Evolutionary conservation across 2,888 invertebrate species (phyloP).

Genomic region (Eledone cirrhosa): DNA sequence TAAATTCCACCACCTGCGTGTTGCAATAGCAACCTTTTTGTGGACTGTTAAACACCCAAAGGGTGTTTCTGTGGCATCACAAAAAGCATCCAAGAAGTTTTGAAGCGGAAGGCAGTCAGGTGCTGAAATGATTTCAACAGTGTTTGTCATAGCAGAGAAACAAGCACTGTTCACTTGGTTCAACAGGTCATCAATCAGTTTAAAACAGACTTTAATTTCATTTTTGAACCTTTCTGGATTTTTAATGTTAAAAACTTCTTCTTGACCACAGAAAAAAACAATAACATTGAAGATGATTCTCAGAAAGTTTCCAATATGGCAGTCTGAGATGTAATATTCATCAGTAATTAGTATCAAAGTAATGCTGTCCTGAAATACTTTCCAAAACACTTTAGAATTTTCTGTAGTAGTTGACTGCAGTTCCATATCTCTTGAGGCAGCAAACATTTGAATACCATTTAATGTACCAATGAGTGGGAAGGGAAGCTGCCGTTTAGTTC

Average conservation of each 20-base stretch:
- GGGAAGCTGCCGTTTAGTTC: conserved; percentile 84
- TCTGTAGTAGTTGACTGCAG: conserved; percentile 79
- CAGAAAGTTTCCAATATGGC: conserved; percentile 71
- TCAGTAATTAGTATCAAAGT: conserved; percentile 81
- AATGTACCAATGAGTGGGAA: conserved; percentile 90
- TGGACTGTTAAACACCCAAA: conserved; percentile 86
- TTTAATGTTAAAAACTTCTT: conserved; percentile 80
- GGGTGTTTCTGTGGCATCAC: conserved; percentile 82
- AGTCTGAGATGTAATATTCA: conserved; percentile 76
- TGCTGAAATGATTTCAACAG: no score
- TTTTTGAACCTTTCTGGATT: conserved; percentile 86
- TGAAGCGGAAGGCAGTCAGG: conserved; percentile 59
- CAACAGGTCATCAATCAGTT: no score
- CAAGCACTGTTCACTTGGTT: no score
- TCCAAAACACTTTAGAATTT: conserved; percentile 87
- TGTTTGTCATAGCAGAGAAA: no score
- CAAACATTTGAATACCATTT: conserved; percentile 92
- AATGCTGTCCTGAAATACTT: conserved; percentile 81
- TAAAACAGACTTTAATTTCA: conserved; percentile 74
- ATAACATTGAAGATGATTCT: conserved; percentile 82
- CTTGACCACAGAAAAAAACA: conserved; percentile 82
- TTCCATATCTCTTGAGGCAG: conserved; percentile 82
- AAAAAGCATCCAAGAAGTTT: conserved; percentile 83
- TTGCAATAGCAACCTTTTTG: conserved; percentile 84
- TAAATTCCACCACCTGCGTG: conserved; percentile 87